Evolutionary conservation across 2,888 invertebrate genomes (phyloP).

Genomic region (Branchellion lobata): DNA sequence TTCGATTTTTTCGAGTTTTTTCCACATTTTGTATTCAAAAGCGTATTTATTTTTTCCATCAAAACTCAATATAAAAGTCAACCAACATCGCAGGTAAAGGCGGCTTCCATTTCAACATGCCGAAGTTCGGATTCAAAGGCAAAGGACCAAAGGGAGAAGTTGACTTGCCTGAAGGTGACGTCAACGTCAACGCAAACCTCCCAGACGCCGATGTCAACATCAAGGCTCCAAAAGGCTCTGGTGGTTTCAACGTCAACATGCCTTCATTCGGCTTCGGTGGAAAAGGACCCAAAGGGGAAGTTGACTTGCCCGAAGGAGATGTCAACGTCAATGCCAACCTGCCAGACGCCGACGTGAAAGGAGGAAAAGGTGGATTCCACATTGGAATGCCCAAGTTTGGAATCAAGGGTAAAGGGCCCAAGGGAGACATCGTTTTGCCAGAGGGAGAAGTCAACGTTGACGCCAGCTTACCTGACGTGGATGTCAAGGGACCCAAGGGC

Average conservation of each 20-base stretch:
- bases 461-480: slow-evolving; percentile 5
- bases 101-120: slow-evolving; percentile 18
- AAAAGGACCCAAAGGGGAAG: slow-evolving; percentile 14
- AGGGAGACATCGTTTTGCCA: slow-evolving; percentile 20
- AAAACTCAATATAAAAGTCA: no score
- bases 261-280: slow-evolving; percentile 10
- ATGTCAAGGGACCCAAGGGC: neutral
- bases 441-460: slow-evolving; percentile 17
- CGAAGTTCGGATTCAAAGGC: neutral
- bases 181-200: neutral
- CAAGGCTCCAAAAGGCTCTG: no score
- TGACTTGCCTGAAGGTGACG: slow-evolving; percentile 9
- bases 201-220: slow-evolving; percentile 10
- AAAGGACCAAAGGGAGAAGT: slow-evolving; percentile 18
- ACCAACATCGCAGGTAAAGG: no score
- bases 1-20: no score
- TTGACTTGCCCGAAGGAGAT: slow-evolving; percentile 5
- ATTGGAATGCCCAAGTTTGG: slow-evolving; percentile 22
- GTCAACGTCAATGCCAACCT: slow-evolving; percentile 1
- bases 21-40: no score
- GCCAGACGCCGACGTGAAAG: neutral
- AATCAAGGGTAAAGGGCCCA: slow-evolving; percentile 20
- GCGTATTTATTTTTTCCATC: no score
- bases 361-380: slow-evolving; percentile 17
- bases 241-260: neutral